Evolutionary conservation across 1,140 invertebrate species (phyloP).

Genomic region (Phenacoccus solenopsis): DNA sequence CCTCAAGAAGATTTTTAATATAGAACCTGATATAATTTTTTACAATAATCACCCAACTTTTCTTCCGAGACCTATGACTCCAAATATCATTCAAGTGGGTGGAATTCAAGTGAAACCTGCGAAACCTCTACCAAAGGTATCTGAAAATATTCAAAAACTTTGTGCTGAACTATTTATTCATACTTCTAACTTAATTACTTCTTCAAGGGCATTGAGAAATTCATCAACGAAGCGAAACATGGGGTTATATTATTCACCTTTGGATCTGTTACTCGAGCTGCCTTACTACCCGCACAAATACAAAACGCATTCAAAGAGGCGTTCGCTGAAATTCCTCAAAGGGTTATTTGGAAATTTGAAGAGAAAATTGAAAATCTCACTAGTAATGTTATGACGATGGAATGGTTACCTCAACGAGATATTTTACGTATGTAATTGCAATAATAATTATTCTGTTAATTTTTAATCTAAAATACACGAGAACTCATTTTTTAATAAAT

Average conservation of each 20-base stretch:
- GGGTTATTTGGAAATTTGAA: slow-evolving; percentile 50
- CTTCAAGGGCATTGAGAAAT: slow-evolving; percentile 41
- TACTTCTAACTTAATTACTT: not conserved
- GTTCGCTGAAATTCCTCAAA: slow-evolving; percentile 43
- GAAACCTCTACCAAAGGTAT: slow-evolving; percentile 23
- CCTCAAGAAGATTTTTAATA: not conserved
- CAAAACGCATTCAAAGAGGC: slow-evolving; percentile 44
- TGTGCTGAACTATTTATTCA: too few species aligned
- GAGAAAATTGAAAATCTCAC: slow-evolving; percentile 35
- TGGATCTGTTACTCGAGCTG: slow-evolving; percentile 38
- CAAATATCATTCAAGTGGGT: slow-evolving; percentile 42
- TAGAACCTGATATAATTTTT: not conserved
- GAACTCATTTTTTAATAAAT: too few species aligned
- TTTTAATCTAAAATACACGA: too few species aligned
- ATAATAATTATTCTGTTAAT: too few species aligned
- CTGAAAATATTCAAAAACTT: not conserved
- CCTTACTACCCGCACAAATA: slow-evolving; percentile 39
- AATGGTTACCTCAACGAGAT: slow-evolving; percentile 49
- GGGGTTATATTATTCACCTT: slow-evolving; percentile 56
- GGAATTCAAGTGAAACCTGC: slow-evolving; percentile 38
- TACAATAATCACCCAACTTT: not conserved
- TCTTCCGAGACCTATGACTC: slow-evolving; percentile 34
- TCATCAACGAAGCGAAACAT: slow-evolving; percentile 41
- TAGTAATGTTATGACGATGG: slow-evolving; percentile 41
- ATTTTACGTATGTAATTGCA: slow-evolving; percentile 38